phyloP scores from a whole-genome alignment of 2,888 invertebrate species.

The Acrocyrtus sp. region DNA sequence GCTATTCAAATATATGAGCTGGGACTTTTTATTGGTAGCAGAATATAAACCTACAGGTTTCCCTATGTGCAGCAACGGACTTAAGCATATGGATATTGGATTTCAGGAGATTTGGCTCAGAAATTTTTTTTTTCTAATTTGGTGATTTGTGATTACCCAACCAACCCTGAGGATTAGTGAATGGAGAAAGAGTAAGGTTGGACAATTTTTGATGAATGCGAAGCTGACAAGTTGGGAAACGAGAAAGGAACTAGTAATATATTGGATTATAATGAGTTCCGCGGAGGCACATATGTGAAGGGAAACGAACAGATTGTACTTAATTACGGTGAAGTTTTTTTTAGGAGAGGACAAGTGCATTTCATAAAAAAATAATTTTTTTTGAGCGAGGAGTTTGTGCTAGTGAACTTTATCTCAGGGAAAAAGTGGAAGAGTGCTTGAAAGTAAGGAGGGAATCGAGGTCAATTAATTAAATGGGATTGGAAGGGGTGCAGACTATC shows the following conservation, averaged over 20 bases:
- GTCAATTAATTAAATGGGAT: too few relatives aligned
- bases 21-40: neutral
- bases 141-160: slow-evolving; percentile 34
- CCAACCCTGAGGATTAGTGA: slow-evolving; percentile 45
- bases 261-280: slow-evolving; percentile 51
- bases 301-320: slow-evolving; percentile 33
- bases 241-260: slow-evolving; percentile 31
- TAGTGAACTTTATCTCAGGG: too few relatives aligned
- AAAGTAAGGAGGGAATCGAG: too few relatives aligned
- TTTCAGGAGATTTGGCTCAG: slow-evolving; percentile 6
- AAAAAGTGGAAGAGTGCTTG: too few relatives aligned
- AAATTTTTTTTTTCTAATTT: slow-evolving; percentile 24
- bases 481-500: slow-evolving; percentile 49
- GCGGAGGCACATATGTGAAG: slow-evolving; percentile 39
- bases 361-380: neutral
- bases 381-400: neutral
- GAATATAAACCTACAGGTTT: neutral
- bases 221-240: slow-evolving; percentile 26
- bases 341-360: slow-evolving; percentile 33
- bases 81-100: slow-evolving; percentile 44
- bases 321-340: too few relatives aligned
- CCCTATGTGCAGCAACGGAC: slow-evolving; percentile 1
- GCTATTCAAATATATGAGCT: neutral
- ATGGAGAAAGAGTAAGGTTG: slow-evolving; percentile 14
- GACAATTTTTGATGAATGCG: slow-evolving; percentile 26